Evolutionary conservation across 2,113 vertebrate species (phyloP).

Genomic region (Taurulus bubalis): DNA sequence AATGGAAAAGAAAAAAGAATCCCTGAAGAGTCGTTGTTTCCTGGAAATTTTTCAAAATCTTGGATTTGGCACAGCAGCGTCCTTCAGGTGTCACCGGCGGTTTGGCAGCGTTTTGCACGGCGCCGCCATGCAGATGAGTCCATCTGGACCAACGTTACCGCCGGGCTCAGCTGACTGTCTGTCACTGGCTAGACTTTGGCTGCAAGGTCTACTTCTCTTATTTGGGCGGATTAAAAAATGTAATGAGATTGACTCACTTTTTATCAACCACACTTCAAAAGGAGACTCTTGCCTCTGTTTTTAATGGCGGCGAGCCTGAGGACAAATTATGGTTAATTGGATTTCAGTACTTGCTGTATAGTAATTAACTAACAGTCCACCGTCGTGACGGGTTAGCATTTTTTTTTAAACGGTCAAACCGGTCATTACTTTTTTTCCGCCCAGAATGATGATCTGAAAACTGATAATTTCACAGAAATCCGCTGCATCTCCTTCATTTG

Average conservation of each 20-base stretch:
- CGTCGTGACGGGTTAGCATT: constrained; percentile 24
- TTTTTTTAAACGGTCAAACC: not conserved
- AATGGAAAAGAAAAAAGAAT: constrained; percentile 19
- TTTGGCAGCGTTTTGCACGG: not conserved
- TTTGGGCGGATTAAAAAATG: constrained; percentile 12
- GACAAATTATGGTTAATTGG: constrained; percentile 43
- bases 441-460: not conserved
- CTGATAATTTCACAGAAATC: not conserved
- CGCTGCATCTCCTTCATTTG: too few species aligned
- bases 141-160: constrained; percentile 5
- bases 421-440: constrained; percentile 5
- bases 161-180: not conserved
- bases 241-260: not conserved
- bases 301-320: not conserved
- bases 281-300: constrained; percentile 19
- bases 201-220: not conserved
- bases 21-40: not conserved
- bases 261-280: constrained; percentile 27
- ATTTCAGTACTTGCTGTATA: constrained; percentile 34
- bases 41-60: constrained; percentile 19
- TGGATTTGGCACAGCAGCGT: constrained; percentile 20
- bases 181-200: not conserved
- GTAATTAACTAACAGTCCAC: constrained; percentile 36
- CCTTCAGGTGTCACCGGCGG: not conserved
- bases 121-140: constrained; percentile 12